These are phyloP conservation scores for Ceratotherium simum DNA, from an alignment of 2,113 vertebrate species.

Conservation along the genomic window DNA sequence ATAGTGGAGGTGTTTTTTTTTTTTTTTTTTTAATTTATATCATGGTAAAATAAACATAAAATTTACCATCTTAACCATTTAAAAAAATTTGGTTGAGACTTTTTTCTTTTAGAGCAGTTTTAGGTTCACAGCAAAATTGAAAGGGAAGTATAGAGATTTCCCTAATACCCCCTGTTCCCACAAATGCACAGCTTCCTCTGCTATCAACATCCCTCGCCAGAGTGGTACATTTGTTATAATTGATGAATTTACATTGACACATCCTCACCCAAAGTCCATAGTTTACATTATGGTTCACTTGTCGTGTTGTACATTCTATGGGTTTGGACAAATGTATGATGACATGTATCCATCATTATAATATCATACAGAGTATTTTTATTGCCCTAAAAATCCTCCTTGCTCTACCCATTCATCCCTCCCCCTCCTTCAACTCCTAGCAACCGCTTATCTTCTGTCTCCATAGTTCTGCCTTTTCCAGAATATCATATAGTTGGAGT, in stretches of 20 bases:
- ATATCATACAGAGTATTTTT: background rate
- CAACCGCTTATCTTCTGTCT: background rate
- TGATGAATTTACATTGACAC: background rate
- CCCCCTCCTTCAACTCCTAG: background rate
- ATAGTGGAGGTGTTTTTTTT: background rate
- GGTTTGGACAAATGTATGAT: background rate
- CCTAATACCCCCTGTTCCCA: background rate
- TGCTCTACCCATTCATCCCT: background rate
- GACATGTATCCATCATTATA: background rate
- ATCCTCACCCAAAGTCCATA: background rate
- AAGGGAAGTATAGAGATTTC: background rate
- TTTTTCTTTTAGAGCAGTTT: background rate
- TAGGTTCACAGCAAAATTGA: background rate
- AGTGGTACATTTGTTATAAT: background rate
- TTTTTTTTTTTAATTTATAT: background rate
- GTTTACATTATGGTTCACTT: background rate
- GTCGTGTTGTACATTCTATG: background rate
- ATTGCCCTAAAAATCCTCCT: background rate
- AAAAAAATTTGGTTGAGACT: background rate
- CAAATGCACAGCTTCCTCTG: background rate
- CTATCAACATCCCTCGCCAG: background rate
- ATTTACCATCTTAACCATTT: background rate
- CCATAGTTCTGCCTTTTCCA: background rate
- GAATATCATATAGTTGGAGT: background rate
- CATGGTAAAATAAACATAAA: background rate